These are phyloP conservation scores for Threskiornis aethiopicus DNA, from an alignment of 2,797 vertebrate genomes.

Conservation along the genomic window DNA sequence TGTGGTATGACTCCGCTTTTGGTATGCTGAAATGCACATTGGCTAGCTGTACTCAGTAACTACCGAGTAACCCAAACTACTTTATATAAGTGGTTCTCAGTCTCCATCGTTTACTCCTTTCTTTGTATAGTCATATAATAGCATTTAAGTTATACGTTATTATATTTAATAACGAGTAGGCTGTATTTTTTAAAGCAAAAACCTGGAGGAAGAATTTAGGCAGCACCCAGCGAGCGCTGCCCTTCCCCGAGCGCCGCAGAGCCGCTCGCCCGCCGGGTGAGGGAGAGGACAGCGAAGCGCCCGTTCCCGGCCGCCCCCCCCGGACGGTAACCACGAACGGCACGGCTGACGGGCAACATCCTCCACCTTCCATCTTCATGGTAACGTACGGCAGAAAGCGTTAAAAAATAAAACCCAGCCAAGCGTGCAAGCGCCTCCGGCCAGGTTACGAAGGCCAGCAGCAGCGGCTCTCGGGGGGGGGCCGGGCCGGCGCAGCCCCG, in stretches of 20 bases:
- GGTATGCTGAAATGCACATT: not conserved
- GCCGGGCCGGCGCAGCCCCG: not conserved
- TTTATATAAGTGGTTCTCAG: not conserved
- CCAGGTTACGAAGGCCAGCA: not conserved
- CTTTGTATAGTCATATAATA: not conserved
- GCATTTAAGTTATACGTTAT: not conserved
- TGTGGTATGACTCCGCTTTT: fast-evolving
- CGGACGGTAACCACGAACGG: fast-evolving
- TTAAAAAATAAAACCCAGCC: fast-evolving
- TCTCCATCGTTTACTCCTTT: not conserved
- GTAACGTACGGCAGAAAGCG: fast-evolving
- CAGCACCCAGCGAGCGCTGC: not conserved
- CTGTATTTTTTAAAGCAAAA: not conserved
- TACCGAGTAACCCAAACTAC: not conserved
- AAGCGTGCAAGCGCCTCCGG: fast-evolving
- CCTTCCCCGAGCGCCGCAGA: not conserved
- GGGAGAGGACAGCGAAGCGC: fast-evolving
- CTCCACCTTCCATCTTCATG: not conserved
- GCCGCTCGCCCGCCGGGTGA: not conserved
- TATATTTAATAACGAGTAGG: not conserved
- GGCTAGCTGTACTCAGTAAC: not conserved
- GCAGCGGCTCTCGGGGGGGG: fast-evolving
- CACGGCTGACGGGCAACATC: fast-evolving
- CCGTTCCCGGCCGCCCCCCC: fast-evolving
- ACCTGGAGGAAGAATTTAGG: not conserved